Conservation (phyloP, 2,113 vertebrate genomes). For the Paramormyrops kingsleyae region DNA sequence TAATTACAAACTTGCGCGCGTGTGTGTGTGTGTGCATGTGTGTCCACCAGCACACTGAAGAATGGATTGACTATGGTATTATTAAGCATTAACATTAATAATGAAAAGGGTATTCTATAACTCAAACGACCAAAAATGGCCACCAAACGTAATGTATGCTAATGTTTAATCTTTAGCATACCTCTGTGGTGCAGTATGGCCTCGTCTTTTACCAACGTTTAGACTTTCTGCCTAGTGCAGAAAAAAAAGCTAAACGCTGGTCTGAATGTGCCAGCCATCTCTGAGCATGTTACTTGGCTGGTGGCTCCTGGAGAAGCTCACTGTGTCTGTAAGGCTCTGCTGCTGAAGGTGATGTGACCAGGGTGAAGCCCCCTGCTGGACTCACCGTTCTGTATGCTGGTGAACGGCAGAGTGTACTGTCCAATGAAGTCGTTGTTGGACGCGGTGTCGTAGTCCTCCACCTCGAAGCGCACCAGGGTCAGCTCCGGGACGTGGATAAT, state of each 20-base stretch:
- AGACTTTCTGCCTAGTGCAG: not conserved
- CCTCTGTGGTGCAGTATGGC: not conserved
- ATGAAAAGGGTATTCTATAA: not conserved
- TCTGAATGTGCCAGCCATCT: not conserved
- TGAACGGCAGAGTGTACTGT: slow-evolving; percentile 80
- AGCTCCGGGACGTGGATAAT: slow-evolving; percentile 71
- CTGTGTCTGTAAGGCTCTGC: not conserved
- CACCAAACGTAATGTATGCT: not conserved
- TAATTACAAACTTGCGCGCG: not conserved
- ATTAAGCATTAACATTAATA: not conserved
- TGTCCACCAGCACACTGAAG: not conserved
- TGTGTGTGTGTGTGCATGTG: not conserved
- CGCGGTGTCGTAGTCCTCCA: slow-evolving; percentile 79
- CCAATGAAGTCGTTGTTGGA: slow-evolving; percentile 81
- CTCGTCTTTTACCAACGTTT: not conserved
- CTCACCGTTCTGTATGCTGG: slow-evolving; percentile 78
- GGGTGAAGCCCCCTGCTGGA: not conserved
- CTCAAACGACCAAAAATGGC: not conserved
- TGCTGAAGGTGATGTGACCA: not conserved
- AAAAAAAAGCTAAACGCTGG: not conserved
- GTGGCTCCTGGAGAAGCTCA: not conserved
- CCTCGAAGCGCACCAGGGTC: slow-evolving; percentile 77
- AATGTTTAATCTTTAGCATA: not conserved
- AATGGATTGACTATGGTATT: not conserved
- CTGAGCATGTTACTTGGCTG: not conserved